phyloP scores from a whole-genome alignment of 2,888 invertebrate species.

The Drosophila nr. perissopoda region DNA sequence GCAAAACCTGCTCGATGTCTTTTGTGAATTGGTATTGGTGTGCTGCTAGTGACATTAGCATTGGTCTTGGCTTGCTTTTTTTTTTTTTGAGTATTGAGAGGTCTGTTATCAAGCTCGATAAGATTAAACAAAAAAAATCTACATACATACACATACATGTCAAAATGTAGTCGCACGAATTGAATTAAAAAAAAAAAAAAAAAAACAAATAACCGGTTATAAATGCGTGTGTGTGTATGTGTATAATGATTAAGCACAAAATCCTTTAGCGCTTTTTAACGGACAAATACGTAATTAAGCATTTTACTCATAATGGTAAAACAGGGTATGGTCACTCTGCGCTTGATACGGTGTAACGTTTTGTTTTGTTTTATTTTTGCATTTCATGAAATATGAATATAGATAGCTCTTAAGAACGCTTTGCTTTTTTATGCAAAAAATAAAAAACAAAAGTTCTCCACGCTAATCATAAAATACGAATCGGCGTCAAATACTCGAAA shows the following conservation, averaged over 20 bases:
- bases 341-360: not conserved
- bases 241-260: conserved; percentile 1
- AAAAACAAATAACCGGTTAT: conserved; percentile 40
- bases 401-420: not conserved
- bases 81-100: conserved; percentile 1
- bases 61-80: conserved; percentile 10
- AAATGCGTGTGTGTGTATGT: not conserved
- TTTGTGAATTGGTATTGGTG: conserved; percentile 1
- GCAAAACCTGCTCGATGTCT: conserved; percentile 4
- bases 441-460: not conserved
- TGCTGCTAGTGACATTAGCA: conserved; percentile 28
- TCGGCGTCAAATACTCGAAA: not conserved
- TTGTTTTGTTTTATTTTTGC: not conserved
- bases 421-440: not conserved
- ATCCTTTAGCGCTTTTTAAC: conserved; percentile 26
- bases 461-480: not conserved
- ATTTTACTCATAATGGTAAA: not conserved
- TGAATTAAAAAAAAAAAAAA: conserved; percentile 28
- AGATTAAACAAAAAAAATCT: conserved; percentile 41
- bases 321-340: conserved; percentile 26
- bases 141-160: conserved; percentile 12
- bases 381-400: not conserved
- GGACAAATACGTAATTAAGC: not conserved
- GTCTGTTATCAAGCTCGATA: conserved; percentile 44
- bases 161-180: conserved; percentile 13